A percentile compares a stretch with the other conserved stretches of the same genome.
Conservation (phyloP, 2,888 invertebrate genomes). For the Theretra japonica region DNA sequence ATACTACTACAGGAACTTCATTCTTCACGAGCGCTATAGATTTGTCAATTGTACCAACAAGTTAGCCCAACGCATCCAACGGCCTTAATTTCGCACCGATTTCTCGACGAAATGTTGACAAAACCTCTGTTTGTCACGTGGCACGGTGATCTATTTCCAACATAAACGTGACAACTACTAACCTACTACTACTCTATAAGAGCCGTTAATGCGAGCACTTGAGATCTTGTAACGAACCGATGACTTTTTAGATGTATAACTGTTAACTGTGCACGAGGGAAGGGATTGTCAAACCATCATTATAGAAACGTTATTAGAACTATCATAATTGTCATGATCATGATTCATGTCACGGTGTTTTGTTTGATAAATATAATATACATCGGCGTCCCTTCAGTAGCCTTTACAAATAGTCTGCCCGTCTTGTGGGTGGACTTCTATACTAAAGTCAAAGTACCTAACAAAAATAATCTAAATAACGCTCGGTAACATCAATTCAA, state of each 20-base stretch:
- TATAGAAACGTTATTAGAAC: too few relatives aligned
- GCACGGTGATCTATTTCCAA: background rate
- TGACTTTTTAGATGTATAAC: conserved; percentile 1
- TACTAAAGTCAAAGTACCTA: background rate
- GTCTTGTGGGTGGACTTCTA: too few relatives aligned
- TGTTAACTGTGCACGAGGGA: background rate
- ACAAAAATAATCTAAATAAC: background rate
- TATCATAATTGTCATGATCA: too few relatives aligned
- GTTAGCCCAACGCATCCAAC: background rate
- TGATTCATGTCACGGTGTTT: too few relatives aligned
- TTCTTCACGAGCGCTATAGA: too few relatives aligned
- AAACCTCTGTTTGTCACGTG: conserved; percentile 11
- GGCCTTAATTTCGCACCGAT: background rate
- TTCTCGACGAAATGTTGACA: background rate
- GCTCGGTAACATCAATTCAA: too few relatives aligned
- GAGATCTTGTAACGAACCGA: background rate
- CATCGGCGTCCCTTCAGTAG: too few relatives aligned
- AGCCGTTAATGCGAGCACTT: background rate
- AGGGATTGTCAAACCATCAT: background rate
- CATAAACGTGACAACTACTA: conserved; percentile 14
- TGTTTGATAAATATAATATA: too few relatives aligned
- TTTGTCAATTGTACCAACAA: too few relatives aligned
- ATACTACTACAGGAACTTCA: too few relatives aligned
- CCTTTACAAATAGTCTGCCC: too few relatives aligned
- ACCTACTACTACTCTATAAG: background rate